Evolutionary conservation across 2,797 vertebrate genomes (phyloP).

Genomic region (Macroramphosus scolopax): DNA sequence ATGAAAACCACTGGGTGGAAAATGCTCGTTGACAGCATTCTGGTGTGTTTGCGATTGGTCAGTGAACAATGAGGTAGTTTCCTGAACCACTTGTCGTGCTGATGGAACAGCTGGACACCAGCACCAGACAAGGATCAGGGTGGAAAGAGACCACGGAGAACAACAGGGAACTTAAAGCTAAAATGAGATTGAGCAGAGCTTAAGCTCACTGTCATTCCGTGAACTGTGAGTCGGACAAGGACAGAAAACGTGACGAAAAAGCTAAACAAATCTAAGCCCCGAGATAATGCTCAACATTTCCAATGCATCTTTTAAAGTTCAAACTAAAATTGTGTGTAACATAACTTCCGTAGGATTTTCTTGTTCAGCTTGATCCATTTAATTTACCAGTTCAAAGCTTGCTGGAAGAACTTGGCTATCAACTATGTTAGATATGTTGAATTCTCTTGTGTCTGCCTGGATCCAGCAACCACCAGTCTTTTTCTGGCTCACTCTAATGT

Average conservation of each 20-base stretch:
- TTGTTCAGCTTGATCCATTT: too few relatives aligned
- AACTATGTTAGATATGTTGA: conserved; percentile 55
- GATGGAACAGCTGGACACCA: conserved; percentile 74
- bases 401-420: conserved; percentile 38
- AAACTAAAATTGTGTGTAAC: too few relatives aligned
- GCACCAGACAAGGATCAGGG: conserved; percentile 61
- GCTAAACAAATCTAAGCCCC: too few relatives aligned
- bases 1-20: conserved; percentile 75
- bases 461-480: conserved; percentile 42
- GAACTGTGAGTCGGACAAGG: conserved; percentile 24
- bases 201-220: conserved; percentile 54
- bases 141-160: conserved; percentile 59
- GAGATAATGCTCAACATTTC: too few relatives aligned
- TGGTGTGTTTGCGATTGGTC: conserved; percentile 74
- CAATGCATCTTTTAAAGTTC: too few relatives aligned
- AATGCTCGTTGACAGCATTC: conserved; percentile 71
- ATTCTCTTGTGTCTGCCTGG: conserved; percentile 71
- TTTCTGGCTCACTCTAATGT: conserved; percentile 21
- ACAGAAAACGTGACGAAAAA: conserved; percentile 6
- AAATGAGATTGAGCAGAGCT: conserved; percentile 64
- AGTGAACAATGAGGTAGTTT: conserved; percentile 77
- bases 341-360: too few relatives aligned
- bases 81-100: conserved; percentile 74
- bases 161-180: conserved; percentile 53
- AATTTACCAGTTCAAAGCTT: conserved; percentile 26